Evolutionary conservation across 2,888 invertebrate genomes (phyloP).

Genomic region (Ichneumon xanthorius): DNA sequence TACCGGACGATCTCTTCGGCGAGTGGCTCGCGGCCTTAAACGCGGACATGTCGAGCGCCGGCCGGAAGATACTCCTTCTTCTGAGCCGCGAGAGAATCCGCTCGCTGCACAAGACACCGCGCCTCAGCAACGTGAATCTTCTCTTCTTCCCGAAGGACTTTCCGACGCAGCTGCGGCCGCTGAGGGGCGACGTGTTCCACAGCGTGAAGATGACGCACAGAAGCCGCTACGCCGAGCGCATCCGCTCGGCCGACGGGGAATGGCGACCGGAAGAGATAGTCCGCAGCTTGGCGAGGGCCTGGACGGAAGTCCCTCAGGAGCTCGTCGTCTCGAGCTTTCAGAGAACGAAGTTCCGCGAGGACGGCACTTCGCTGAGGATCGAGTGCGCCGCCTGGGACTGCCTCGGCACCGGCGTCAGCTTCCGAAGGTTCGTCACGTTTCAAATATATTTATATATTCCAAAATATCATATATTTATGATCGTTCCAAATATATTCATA

Average conservation of each 20-base stretch:
- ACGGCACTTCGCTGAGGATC: slow-evolving; percentile 73
- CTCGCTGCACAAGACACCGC: slow-evolving; percentile 65
- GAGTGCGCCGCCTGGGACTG: slow-evolving; percentile 74
- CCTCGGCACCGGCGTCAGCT: slow-evolving; percentile 71
- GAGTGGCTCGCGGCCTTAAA: slow-evolving; percentile 75
- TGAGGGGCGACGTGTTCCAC: slow-evolving; percentile 76
- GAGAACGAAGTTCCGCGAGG: slow-evolving; percentile 76
- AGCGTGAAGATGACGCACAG: slow-evolving; percentile 78
- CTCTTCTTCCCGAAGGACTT: slow-evolving; percentile 77
- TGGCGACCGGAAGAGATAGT: slow-evolving; percentile 74
- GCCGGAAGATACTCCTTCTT: slow-evolving; percentile 76
- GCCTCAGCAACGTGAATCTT: slow-evolving; percentile 73
- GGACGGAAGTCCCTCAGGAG: slow-evolving; percentile 75
- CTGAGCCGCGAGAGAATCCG: slow-evolving; percentile 71
- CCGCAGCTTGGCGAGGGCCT: slow-evolving; percentile 72
- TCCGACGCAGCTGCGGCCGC: slow-evolving; percentile 73
- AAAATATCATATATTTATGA: too few species aligned
- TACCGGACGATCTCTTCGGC: slow-evolving; percentile 73
- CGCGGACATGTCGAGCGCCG: slow-evolving; percentile 66
- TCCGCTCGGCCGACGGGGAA: slow-evolving; percentile 53
- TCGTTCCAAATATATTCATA: too few species aligned
- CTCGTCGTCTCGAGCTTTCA: slow-evolving; percentile 77
- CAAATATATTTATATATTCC: too few species aligned
- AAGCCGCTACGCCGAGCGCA: slow-evolving; percentile 69
- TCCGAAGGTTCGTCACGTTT: slow-evolving; percentile 77